Conservation (phyloP, 2,113 vertebrate genomes). For the Odocoileus hemionus region DNA sequence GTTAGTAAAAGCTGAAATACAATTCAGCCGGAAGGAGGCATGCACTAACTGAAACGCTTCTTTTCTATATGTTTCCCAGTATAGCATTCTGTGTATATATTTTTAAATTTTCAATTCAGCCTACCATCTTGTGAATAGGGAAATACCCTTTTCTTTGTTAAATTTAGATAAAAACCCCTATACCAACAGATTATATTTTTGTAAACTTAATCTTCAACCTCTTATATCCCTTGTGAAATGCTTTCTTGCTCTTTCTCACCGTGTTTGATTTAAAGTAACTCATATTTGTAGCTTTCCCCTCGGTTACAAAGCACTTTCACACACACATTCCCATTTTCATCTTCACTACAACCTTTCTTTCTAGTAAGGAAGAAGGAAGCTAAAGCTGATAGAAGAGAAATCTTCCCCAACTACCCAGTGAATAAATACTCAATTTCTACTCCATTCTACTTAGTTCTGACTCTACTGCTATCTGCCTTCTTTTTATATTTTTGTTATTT, state of each 20-base stretch:
- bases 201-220: slow-evolving; percentile 38
- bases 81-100: neutral
- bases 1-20: neutral
- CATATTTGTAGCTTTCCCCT: neutral
- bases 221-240: neutral
- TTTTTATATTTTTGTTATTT: neutral
- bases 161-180: neutral
- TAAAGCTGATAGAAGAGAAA: neutral
- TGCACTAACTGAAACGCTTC: neutral
- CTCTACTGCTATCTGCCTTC: neutral
- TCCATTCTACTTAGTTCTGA: neutral
- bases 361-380: neutral
- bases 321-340: neutral
- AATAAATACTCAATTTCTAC: neutral
- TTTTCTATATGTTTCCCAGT: rapidly evolving
- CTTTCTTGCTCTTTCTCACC: slow-evolving; percentile 21
- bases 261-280: slow-evolving; percentile 27
- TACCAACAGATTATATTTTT: neutral
- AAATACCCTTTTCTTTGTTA: slow-evolving; percentile 34
- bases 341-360: neutral
- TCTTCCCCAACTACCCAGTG: neutral
- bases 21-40: neutral
- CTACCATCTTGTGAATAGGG: neutral
- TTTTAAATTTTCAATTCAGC: neutral
- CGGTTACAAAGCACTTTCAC: neutral